Base-by-base conservation (phyloP, 2,113 vertebrate genomes). In the Conger conger region DNA sequence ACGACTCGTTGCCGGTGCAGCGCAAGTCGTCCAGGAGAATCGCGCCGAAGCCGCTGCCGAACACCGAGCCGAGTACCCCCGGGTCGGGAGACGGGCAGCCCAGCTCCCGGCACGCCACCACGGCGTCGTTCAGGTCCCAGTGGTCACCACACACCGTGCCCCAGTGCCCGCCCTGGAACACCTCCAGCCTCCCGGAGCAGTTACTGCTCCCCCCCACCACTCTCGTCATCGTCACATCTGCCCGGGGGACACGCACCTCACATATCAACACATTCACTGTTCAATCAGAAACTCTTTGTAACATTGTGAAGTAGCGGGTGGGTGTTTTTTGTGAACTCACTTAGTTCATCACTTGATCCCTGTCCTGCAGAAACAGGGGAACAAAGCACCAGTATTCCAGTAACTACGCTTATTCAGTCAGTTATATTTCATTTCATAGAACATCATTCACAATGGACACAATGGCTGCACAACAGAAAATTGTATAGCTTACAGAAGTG, bases 171-270 rank as follows among this genome's bases (percentile, higher is more conserved):
- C 33, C 30, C 3, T 63, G 16, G 81, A 23, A 82, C 81, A 82
- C 35, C 81, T 82, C 81, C 81, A 83, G 40, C 38, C 82, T n/a
- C 27, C 80, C 80, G 0, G 80, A 54, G 30, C 80, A 81, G 9
- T 27, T 35, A 17, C 80, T 17, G 13, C 4, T 16, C 23, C 45
- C 50, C 4, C 45, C 45, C 27, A 81, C 80, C 30, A 53, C 23
- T 35, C 50, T 35, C 45, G 36, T 50, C 40, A 23, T 80, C 16
- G 37, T n/a, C 38, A 1, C 40, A n/a, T 45, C 79, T 80, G 27
- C 68, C 27, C 9, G 68, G n/a, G 5, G 68, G 3, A 30, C 9
- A 30, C 11, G 11, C 6, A 6, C n/a, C 1, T 63, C 68, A 73
- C 13, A 33, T 68, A n/a, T n/a, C n/a, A n/a, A n/a, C n/a, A n/a